These are phyloP conservation scores for Colletes collaris DNA, from an alignment of 2,888 invertebrate species.

Conservation along the genomic window DNA sequence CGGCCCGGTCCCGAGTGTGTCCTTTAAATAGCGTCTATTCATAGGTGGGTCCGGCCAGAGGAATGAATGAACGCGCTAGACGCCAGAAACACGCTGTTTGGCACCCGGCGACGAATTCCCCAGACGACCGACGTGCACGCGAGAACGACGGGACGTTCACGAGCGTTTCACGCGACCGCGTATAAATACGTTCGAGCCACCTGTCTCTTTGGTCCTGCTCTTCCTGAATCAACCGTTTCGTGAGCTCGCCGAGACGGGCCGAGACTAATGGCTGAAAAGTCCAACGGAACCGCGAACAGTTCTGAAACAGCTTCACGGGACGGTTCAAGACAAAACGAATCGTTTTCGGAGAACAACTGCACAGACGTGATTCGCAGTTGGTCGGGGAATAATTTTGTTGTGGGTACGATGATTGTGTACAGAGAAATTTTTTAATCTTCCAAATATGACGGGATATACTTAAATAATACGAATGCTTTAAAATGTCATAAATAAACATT, in stretches of 20 bases:
- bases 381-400: no score
- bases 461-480: no score
- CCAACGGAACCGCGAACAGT: constrained; percentile 59
- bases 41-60: constrained; percentile 72
- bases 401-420: no score
- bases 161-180: constrained; percentile 41
- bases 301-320: constrained; percentile 4
- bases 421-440: no score
- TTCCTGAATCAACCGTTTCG: constrained; percentile 64
- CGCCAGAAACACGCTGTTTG: constrained; percentile 62
- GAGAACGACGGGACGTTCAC: constrained; percentile 20
- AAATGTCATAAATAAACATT: no score
- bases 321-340: neutral
- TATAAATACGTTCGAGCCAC: constrained; percentile 77
- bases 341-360: constrained; percentile 28
- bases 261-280: constrained; percentile 72
- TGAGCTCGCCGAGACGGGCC: constrained; percentile 55
- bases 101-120: constrained; percentile 71
- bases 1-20: constrained; percentile 51
- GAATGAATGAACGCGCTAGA: constrained; percentile 76
- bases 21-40: constrained; percentile 80
- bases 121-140: constrained; percentile 46
- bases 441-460: no score
- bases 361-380: neutral
- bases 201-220: constrained; percentile 77